Conservation (phyloP, 2,797 vertebrate genomes). For the Furcifer pardalis region DNA sequence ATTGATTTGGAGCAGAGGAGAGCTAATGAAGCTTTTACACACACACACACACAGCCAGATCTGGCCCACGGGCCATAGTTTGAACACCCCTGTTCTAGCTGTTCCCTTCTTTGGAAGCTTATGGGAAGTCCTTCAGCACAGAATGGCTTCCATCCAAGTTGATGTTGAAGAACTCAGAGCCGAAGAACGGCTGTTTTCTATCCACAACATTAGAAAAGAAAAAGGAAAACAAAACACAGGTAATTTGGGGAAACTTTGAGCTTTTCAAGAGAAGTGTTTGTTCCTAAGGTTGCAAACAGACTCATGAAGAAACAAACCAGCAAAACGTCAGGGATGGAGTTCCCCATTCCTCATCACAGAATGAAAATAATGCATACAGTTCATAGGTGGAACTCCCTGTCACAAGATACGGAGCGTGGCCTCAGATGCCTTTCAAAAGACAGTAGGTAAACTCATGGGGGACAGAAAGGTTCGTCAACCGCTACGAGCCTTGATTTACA, state of each 20-base stretch:
- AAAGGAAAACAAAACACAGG: background rate
- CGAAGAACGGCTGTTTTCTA: too few species aligned
- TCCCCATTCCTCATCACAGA: too few species aligned
- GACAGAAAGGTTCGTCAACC: background rate
- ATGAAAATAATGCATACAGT: too few species aligned
- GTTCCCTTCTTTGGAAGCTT: background rate
- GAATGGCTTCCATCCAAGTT: background rate
- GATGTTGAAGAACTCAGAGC: background rate
- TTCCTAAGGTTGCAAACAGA: background rate
- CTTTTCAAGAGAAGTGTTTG: background rate
- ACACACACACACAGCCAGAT: too few species aligned
- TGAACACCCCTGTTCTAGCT: too few species aligned
- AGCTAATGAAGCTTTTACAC: background rate
- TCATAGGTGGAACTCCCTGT: background rate
- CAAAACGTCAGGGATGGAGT: too few species aligned
- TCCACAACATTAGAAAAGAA: background rate
- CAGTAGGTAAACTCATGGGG: background rate
- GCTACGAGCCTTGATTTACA: too few species aligned
- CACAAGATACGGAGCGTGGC: background rate
- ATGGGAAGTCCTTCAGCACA: background rate
- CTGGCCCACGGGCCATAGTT: too few species aligned
- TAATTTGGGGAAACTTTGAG: background rate
- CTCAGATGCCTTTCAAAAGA: background rate
- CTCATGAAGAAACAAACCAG: background rate
- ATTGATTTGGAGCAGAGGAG: background rate